Percentiles rank a stretch among this genome's conserved stretches.
These are phyloP conservation scores for Ephydatia muelleri DNA, from an alignment of 37 sponge, comb jelly and placozoan species.

Conservation along the genomic window DNA sequence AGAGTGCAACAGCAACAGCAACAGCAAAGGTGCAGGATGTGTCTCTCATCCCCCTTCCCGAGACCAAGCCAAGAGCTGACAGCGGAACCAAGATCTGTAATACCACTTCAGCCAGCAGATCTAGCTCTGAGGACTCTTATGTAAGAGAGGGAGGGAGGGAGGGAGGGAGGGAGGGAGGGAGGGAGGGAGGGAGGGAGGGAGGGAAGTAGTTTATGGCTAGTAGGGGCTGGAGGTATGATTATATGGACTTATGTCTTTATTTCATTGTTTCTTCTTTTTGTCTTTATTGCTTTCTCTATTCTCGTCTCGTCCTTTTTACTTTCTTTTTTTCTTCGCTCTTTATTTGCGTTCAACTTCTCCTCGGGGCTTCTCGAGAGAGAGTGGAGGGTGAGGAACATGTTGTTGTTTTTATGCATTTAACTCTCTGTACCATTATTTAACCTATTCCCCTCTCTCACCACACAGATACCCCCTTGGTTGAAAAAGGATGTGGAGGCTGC, in stretches of 20 bases:
- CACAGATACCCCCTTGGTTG: constrained; percentile 47
- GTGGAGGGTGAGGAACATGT: neutral
- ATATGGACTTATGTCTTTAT: too few species aligned
- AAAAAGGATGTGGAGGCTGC: constrained; percentile 23
- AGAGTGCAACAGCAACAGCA: too few species aligned
- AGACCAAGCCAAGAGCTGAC: neutral
- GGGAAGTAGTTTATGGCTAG: too few species aligned
- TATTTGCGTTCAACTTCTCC: neutral
- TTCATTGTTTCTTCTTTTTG: too few species aligned
- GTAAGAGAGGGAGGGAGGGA: too few species aligned
- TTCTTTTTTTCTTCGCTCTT: too few species aligned
- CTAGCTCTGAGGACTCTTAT: constrained; percentile 8
- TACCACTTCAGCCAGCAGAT: neutral
- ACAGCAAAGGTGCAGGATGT: neutral
- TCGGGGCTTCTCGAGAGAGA: neutral
- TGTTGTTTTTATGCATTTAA: neutral
- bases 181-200: too few species aligned
- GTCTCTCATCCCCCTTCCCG: constrained; percentile 10
- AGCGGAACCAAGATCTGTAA: neutral
- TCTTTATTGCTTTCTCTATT: too few species aligned
- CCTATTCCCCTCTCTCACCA: neutral
- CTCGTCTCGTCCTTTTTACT: too few species aligned
- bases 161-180: too few species aligned
- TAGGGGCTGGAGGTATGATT: too few species aligned
- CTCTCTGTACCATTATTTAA: neutral